A percentile compares a stretch with the other conserved stretches of the same genome.
These are phyloP conservation scores for Hydropsyche betteni DNA, from an alignment of 2,888 invertebrate species.

Conservation along the genomic window DNA sequence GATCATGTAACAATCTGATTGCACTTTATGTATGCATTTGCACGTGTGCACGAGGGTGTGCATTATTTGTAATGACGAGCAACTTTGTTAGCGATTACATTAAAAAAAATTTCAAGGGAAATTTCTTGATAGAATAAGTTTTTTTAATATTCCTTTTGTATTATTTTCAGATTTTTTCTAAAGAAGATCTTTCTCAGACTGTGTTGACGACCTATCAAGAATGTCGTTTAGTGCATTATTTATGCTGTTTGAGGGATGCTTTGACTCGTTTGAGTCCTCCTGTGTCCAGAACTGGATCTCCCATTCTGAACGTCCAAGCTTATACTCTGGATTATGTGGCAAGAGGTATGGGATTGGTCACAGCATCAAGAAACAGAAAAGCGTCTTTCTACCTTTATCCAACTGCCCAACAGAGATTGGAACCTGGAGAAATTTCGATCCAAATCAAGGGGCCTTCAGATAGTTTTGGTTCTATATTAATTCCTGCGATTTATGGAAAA, in stretches of 20 bases:
- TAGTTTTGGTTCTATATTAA: slow-evolving; percentile 61
- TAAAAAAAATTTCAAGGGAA: no score
- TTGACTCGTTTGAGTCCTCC: slow-evolving; percentile 61
- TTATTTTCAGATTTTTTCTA: slow-evolving; percentile 67
- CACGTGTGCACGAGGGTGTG: no score
- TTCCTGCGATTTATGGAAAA: slow-evolving; percentile 63
- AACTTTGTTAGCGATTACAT: no score
- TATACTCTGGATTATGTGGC: slow-evolving; percentile 67
- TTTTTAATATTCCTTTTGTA: not conserved
- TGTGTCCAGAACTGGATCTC: slow-evolving; percentile 59
- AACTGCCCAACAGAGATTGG: slow-evolving; percentile 62
- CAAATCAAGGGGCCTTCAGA: slow-evolving; percentile 64
- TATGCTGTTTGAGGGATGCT: slow-evolving; percentile 63
- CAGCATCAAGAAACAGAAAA: slow-evolving; percentile 67
- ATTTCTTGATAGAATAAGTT: no score
- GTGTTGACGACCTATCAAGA: slow-evolving; percentile 65
- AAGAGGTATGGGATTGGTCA: slow-evolving; percentile 69
- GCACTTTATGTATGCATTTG: no score
- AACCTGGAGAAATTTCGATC: slow-evolving; percentile 64
- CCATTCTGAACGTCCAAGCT: slow-evolving; percentile 59
- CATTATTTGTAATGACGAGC: no score
- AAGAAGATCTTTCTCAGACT: slow-evolving; percentile 64
- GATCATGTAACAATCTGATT: not conserved
- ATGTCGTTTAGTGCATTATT: slow-evolving; percentile 66
- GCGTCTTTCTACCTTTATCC: slow-evolving; percentile 70